Percentiles rank a stretch among this genome's conserved stretches.
Evolutionary conservation across 2,888 invertebrate species (phyloP).

Genomic region (Thalpophila matura): DNA sequence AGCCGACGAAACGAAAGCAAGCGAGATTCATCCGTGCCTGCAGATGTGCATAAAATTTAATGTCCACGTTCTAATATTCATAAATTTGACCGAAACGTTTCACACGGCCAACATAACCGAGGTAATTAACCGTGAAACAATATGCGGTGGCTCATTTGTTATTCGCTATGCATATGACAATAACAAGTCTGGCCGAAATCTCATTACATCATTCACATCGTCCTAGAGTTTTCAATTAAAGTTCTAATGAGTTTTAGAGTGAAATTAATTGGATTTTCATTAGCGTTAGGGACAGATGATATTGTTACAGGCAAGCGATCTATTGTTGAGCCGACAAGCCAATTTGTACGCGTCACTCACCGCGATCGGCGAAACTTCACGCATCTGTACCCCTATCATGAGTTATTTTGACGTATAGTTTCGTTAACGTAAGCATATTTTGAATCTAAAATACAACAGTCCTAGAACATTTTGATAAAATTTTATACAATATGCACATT

Average conservation of each 20-base stretch:
- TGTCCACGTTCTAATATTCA: slow-evolving; percentile 74
- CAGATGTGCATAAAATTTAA: slow-evolving; percentile 65
- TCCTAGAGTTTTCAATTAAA: slow-evolving; percentile 89
- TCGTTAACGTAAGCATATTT: too few relatives aligned
- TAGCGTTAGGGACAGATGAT: slow-evolving; percentile 89
- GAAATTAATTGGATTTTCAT: slow-evolving; percentile 90
- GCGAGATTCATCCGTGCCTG: slow-evolving; percentile 50
- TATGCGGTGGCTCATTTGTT: slow-evolving; percentile 79
- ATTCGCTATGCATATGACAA: slow-evolving; percentile 87
- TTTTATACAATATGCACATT: too few relatives aligned
- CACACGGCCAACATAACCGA: slow-evolving; percentile 67
- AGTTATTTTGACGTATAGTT: too few relatives aligned
- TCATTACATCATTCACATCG: slow-evolving; percentile 87
- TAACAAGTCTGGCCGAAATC: slow-evolving; percentile 85
- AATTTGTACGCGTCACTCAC: slow-evolving; percentile 87
- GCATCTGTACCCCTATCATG: too few relatives aligned
- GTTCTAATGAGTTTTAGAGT: slow-evolving; percentile 89
- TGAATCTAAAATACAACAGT: too few relatives aligned
- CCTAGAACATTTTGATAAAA: too few relatives aligned
- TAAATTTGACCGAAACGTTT: slow-evolving; percentile 71
- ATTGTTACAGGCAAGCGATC: slow-evolving; percentile 86
- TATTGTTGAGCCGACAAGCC: slow-evolving; percentile 79
- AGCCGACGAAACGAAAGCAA: slow-evolving; percentile 73
- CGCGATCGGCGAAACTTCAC: slow-evolving; percentile 70
- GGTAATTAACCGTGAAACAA: slow-evolving; percentile 83